Base-by-base conservation (phyloP, 1,140 invertebrate genomes). In the Oedothorax gibbosus region DNA sequence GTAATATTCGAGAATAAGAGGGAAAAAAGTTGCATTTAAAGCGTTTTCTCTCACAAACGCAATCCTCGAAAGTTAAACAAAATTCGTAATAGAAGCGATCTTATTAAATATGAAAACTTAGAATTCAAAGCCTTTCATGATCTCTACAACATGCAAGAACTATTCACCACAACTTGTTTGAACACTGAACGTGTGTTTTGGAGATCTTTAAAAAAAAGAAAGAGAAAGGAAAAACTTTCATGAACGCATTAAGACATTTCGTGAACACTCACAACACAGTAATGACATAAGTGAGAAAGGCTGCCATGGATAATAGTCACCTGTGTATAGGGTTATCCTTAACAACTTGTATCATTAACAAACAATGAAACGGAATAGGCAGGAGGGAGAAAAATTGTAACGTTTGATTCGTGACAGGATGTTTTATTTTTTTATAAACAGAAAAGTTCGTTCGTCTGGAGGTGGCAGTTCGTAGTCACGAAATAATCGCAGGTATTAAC, bases 361-460 rank as follows among this genome's bases (percentile, higher is more conserved):
- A 71, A 82, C 80, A 82, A 82, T 82, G 80, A 82, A 57, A 53
- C 10, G n/a, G 57, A 81, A 82, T 73, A 65, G 68, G 15, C 11
- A 14, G 69, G 68, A 11, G 35, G 80, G 50, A 15, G 35, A 54
- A 60, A 62, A 79, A 66, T 62, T 68, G 64, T 79, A 79, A 53
- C 77, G 51, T 68, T 79, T 35, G 49, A 50, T 57, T 82, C 80
- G 80, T 82, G 80, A 82, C 60, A 51, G 80, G 71, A 71, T 81
- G 66, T 73, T 82, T 50, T 54, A 12, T 35, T 21, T 35, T 20
- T 12, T 21, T 15, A 15, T 14, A 77, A 62, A 64, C 60, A 49
- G 35, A 35, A 35, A 35, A 75, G 56, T 57, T 35, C 21, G 50
- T 18, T 51, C 15, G 50, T 53, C 15, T n/a, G 20, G 54, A 51